These are phyloP conservation scores for Busseola fusca DNA, from an alignment of 2,888 invertebrate species.

Conservation along the genomic window DNA sequence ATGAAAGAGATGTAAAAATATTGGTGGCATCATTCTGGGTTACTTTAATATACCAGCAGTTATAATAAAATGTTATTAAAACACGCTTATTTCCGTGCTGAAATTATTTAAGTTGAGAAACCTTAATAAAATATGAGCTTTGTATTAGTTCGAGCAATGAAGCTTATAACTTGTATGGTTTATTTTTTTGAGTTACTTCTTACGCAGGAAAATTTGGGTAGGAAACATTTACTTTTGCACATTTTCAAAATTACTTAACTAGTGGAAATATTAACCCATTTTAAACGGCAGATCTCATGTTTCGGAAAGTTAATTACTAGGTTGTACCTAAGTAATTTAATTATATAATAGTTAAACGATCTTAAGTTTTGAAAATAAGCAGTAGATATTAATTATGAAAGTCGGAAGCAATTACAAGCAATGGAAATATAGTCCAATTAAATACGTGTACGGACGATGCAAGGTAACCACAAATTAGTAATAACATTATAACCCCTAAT, in stretches of 20 bases:
- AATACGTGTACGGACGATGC: slow-evolving; percentile 1
- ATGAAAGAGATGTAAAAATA: slow-evolving; percentile 42
- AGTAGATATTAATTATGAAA: slow-evolving; percentile 10
- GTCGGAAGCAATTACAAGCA: slow-evolving; percentile 20
- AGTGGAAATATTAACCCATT: neutral
- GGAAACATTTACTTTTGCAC: neutral
- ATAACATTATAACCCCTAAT: slow-evolving; percentile 24
- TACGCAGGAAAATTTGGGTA: neutral
- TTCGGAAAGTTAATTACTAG: neutral
- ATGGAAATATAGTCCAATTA: slow-evolving; percentile 35
- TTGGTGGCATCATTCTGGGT: slow-evolving; percentile 2
- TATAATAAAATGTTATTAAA: slow-evolving; percentile 39
- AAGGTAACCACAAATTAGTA: slow-evolving; percentile 46
- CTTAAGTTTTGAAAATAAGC: neutral
- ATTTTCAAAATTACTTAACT: neutral
- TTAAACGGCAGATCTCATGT: neutral
- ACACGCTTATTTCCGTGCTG: neutral
- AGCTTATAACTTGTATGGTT: neutral
- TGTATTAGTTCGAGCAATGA: neutral
- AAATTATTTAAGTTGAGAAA: slow-evolving; percentile 7
- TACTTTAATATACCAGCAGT: slow-evolving; percentile 24
- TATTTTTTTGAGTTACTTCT: neutral
- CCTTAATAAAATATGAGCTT: neutral
- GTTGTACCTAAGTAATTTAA: neutral
- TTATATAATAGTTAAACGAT: no score